Evolutionary conservation across 2,797 vertebrate species (phyloP).

Genomic region (Peromyscus melanophrys): DNA sequence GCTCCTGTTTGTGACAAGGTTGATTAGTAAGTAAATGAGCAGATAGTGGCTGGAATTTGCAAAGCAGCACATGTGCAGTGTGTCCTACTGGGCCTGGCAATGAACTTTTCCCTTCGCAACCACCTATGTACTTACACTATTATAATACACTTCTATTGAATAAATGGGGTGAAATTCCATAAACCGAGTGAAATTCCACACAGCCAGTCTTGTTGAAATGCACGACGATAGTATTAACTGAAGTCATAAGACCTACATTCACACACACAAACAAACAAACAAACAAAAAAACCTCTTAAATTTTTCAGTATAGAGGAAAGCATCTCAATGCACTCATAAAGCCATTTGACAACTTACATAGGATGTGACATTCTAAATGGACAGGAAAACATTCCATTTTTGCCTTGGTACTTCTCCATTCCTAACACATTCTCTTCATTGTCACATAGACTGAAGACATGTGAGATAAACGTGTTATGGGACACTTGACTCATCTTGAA

Average conservation of each 20-base stretch:
- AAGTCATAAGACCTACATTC: not conserved
- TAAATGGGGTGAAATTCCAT: not conserved
- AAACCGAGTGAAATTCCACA: not conserved
- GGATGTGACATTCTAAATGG: not conserved
- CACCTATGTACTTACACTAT: not conserved
- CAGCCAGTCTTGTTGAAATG: not conserved
- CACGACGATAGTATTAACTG: not conserved
- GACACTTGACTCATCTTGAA: conserved; percentile 65
- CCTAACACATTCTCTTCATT: not conserved
- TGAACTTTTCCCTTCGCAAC: not conserved
- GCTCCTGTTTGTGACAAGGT: not conserved
- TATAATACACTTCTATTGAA: not conserved
- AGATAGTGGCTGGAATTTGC: not conserved
- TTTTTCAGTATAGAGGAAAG: not conserved
- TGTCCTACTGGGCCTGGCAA: not conserved
- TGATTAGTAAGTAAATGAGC: not conserved
- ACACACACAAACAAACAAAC: not conserved
- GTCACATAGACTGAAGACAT: conserved; percentile 64
- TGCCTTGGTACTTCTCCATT: not conserved
- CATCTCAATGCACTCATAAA: not conserved
- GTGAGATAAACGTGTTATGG: not conserved
- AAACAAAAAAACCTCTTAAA: not conserved
- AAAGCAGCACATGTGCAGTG: not conserved
- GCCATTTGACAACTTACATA: not conserved
- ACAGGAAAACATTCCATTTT: not conserved